Evolutionary conservation across 1,140 invertebrate genomes (phyloP).

Genomic region (Hylyphantes graminicola): DNA sequence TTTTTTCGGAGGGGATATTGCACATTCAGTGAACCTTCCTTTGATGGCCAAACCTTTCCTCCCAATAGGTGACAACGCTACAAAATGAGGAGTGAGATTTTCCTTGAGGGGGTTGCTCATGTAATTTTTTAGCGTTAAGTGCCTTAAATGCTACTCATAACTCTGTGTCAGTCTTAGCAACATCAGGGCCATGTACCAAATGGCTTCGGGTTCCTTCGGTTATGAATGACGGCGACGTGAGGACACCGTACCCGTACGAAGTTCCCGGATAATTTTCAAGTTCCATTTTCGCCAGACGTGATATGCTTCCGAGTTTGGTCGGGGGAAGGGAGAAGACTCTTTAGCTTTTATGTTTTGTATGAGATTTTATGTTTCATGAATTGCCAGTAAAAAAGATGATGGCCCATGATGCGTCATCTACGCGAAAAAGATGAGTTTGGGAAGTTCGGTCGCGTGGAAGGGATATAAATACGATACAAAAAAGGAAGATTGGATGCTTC

Average conservation of each 20-base stretch:
- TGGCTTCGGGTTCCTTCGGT: constrained; percentile 23
- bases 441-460: constrained; percentile 5
- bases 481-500: too few relatives aligned
- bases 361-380: constrained; percentile 54
- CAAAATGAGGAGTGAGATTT: constrained; percentile 26
- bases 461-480: not conserved
- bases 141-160: constrained; percentile 23
- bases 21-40: too few relatives aligned
- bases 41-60: not conserved
- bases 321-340: not conserved
- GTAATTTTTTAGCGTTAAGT: constrained; percentile 50
- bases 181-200: constrained; percentile 47
- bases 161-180: constrained; percentile 33
- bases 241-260: constrained; percentile 33
- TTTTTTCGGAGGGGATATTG: too few relatives aligned
- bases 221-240: constrained; percentile 53
- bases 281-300: constrained; percentile 59
- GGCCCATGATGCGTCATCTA: constrained; percentile 25
- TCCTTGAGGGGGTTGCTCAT: constrained; percentile 25
- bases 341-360: constrained; percentile 58
- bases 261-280: constrained; percentile 59
- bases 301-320: constrained; percentile 47
- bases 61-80: constrained; percentile 24
- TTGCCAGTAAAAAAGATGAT: constrained; percentile 53
- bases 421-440: constrained; percentile 15